Evolutionary conservation across 2,888 invertebrate species (phyloP).

Genomic region (Danaus chrysippus): DNA sequence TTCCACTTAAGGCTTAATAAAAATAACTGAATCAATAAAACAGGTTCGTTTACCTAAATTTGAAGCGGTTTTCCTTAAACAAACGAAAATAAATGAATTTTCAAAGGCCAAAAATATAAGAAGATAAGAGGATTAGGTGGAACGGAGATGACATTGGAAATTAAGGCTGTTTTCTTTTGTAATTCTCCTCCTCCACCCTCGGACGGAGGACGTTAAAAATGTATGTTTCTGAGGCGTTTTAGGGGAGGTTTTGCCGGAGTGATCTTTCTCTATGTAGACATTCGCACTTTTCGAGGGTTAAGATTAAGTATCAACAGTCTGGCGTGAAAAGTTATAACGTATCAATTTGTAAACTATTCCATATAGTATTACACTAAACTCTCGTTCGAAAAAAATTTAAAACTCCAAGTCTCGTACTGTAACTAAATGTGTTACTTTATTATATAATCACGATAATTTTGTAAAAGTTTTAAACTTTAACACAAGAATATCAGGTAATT

Average conservation of each 20-base stretch:
- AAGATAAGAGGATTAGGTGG: constrained; percentile 78
- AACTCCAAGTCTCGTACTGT: neutral
- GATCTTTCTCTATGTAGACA: constrained; percentile 42
- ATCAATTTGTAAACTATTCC: neutral
- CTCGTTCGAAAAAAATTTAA: no score
- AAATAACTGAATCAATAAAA: constrained; percentile 51
- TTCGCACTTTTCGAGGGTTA: constrained; percentile 20
- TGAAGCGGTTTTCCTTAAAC: constrained; percentile 66
- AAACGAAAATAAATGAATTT: constrained; percentile 78
- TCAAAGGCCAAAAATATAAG: constrained; percentile 77
- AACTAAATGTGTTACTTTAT: constrained; percentile 20
- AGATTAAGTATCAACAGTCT: constrained; percentile 8
- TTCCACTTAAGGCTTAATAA: neutral
- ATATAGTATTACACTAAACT: neutral
- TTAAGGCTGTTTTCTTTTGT: constrained; percentile 79
- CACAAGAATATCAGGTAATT: constrained; percentile 36
- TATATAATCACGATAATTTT: constrained; percentile 20
- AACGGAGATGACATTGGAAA: constrained; percentile 79
- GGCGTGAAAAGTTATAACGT: neutral
- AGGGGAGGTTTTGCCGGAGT: constrained; percentile 50
- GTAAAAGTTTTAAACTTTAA: constrained; percentile 23
- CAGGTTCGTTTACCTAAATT: constrained; percentile 44
- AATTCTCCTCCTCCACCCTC: constrained; percentile 70
- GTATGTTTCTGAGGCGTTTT: constrained; percentile 61
- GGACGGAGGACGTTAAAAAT: constrained; percentile 68